phyloP scores from a whole-genome alignment of 1,140 invertebrate genomes.

The Amyelois transitella region DNA sequence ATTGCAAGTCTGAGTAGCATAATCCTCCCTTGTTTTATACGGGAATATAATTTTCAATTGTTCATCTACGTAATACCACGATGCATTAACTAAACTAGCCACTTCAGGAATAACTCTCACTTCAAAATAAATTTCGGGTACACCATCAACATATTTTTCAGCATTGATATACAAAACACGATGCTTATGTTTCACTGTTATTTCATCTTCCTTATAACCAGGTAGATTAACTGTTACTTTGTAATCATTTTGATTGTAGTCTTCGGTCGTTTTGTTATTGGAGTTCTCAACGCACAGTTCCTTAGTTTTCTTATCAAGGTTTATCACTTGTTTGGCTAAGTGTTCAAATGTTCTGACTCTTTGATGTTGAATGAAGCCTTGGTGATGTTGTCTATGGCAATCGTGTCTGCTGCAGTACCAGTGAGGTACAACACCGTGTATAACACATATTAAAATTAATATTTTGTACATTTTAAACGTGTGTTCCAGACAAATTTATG shows the following conservation, averaged over 20 bases:
- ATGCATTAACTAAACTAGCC: conserved; percentile 6
- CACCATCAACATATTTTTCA: not conserved
- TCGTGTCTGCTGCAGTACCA: not conserved
- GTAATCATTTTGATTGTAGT: conserved; percentile 14
- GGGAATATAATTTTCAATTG: conserved; percentile 13
- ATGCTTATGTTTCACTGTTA: conserved; percentile 10
- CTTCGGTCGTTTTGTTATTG: conserved; percentile 1
- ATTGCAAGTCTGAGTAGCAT: not conserved
- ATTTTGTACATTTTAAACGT: not conserved
- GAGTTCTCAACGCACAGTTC: not conserved
- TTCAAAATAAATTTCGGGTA: conserved; percentile 2
- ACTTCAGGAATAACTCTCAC: conserved; percentile 17
- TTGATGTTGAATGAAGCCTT: not conserved
- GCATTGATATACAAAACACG: conserved; percentile 11
- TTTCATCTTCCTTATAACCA: conserved; percentile 4
- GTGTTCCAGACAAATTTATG: not conserved
- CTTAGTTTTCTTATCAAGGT: not conserved
- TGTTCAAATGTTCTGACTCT: not conserved
- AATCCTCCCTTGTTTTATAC: conserved; percentile 8
- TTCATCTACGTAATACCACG: conserved; percentile 10
- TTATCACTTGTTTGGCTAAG: not conserved
- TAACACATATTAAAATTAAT: not conserved
- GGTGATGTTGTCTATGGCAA: not conserved
- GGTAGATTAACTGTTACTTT: conserved; percentile 4
- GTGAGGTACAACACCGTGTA: not conserved